phyloP scores from a whole-genome alignment of 2,888 invertebrate genomes.

The Ormyrus labotus region DNA sequence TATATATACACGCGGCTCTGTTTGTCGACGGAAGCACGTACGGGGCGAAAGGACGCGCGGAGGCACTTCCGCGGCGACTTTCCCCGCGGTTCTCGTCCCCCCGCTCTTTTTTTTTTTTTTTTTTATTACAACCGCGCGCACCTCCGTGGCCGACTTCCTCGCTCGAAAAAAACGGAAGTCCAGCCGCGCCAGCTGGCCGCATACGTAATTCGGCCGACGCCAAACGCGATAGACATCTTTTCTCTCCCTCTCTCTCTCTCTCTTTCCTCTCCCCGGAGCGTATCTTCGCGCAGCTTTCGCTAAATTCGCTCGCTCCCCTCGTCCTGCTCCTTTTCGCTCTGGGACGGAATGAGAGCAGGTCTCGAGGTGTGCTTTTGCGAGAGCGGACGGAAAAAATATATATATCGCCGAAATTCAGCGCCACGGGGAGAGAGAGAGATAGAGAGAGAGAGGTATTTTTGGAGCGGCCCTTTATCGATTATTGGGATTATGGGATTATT shows the following conservation, averaged over 20 bases:
- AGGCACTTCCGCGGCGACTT: constrained; percentile 6
- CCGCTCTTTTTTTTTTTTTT: neutral
- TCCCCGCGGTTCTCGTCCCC: neutral
- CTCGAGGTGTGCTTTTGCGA: too few species aligned
- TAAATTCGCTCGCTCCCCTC: neutral
- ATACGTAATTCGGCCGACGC: constrained; percentile 40
- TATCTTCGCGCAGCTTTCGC: constrained; percentile 25
- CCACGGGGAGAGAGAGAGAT: too few species aligned
- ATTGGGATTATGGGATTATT: too few species aligned
- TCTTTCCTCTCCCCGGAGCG: neutral
- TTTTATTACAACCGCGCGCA: neutral
- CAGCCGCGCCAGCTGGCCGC: constrained; percentile 52
- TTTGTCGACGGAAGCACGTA: too few species aligned
- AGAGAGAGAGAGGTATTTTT: too few species aligned
- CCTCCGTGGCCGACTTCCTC: constrained; percentile 4
- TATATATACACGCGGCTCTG: too few species aligned
- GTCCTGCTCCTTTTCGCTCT: too few species aligned
- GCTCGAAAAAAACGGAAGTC: constrained; percentile 30
- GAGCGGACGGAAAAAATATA: too few species aligned
- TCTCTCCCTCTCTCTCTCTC: too few species aligned
- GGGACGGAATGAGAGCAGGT: too few species aligned
- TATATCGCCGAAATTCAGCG: too few species aligned
- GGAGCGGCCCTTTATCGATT: too few species aligned
- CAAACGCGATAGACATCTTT: constrained; percentile 47
- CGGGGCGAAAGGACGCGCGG: neutral